Evolutionary conservation across 2,113 vertebrate genomes (phyloP).

Genomic region (Cacatua alba): DNA sequence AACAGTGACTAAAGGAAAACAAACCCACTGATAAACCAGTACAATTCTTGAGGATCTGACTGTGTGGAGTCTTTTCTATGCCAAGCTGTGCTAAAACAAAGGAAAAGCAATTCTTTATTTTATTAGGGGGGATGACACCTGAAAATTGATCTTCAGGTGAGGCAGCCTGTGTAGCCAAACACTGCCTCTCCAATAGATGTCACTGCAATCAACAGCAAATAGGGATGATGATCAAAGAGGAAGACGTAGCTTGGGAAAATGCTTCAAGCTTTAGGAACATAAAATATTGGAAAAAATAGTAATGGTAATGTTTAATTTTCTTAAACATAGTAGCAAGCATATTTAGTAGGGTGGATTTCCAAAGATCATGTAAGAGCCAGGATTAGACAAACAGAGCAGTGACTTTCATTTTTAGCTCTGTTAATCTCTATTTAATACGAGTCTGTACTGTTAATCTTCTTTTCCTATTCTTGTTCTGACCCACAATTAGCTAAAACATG

Average conservation of each 20-base stretch:
- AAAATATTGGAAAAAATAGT: neutral
- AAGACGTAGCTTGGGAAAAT: neutral
- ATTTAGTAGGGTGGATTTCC: neutral
- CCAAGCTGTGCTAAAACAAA: neutral
- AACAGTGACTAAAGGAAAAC: neutral
- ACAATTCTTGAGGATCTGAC: neutral
- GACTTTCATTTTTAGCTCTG: conserved; percentile 23
- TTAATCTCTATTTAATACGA: conserved; percentile 52
- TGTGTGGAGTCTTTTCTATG: neutral
- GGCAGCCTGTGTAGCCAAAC: conserved; percentile 19
- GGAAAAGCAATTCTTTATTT: neutral
- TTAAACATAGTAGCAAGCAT: neutral
- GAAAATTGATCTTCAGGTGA: neutral
- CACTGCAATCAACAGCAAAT: conserved; percentile 74
- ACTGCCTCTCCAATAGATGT: conserved; percentile 77
- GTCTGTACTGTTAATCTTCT: conserved; percentile 28
- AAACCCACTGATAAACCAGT: neutral
- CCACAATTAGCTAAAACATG: conserved; percentile 36
- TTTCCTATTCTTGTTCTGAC: conserved; percentile 14
- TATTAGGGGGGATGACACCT: neutral
- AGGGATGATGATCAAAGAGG: conserved; percentile 5
- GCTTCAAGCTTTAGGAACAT: neutral
- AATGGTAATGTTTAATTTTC: neutral
- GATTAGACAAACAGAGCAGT: neutral
- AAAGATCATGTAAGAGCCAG: neutral